A percentile compares a stretch with the other conserved stretches of the same genome.
These are phyloP conservation scores for Cacoxenus indagator DNA, from an alignment of 2,888 invertebrate genomes.

Conservation along the genomic window DNA sequence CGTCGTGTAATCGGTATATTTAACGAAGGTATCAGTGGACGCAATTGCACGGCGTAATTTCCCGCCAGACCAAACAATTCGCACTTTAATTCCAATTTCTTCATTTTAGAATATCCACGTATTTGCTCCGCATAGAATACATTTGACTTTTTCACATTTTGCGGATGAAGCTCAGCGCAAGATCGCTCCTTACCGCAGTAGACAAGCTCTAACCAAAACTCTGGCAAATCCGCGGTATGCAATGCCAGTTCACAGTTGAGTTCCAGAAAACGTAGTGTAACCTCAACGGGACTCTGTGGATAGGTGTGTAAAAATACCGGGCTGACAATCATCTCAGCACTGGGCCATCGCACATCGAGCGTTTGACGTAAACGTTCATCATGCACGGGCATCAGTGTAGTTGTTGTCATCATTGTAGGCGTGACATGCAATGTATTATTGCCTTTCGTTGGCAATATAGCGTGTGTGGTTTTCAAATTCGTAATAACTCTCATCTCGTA, in stretches of 20 bases:
- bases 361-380: constrained; percentile 70
- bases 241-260: constrained; percentile 75
- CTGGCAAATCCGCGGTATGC: constrained; percentile 71
- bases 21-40: constrained; percentile 77
- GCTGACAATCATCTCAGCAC: constrained; percentile 79
- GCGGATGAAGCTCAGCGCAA: constrained; percentile 75
- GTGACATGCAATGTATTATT: neutral
- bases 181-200: constrained; percentile 84
- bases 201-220: constrained; percentile 83
- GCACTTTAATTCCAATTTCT: constrained; percentile 79
- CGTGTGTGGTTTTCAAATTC: constrained; percentile 53
- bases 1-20: constrained; percentile 61
- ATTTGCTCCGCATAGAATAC: constrained; percentile 85
- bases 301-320: constrained; percentile 85
- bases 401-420: constrained; percentile 52
- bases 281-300: constrained; percentile 81
- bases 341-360: constrained; percentile 87
- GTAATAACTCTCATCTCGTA: constrained; percentile 68
- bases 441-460: neutral
- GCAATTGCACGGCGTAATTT: constrained; percentile 81
- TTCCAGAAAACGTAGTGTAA: constrained; percentile 81
- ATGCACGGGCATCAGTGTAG: constrained; percentile 55
- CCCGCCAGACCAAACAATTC: constrained; percentile 87
- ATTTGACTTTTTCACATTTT: constrained; percentile 73
- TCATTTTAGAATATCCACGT: constrained; percentile 79